phyloP scores from a whole-genome alignment of 2,113 vertebrate genomes.

The Chionomys nivalis region DNA sequence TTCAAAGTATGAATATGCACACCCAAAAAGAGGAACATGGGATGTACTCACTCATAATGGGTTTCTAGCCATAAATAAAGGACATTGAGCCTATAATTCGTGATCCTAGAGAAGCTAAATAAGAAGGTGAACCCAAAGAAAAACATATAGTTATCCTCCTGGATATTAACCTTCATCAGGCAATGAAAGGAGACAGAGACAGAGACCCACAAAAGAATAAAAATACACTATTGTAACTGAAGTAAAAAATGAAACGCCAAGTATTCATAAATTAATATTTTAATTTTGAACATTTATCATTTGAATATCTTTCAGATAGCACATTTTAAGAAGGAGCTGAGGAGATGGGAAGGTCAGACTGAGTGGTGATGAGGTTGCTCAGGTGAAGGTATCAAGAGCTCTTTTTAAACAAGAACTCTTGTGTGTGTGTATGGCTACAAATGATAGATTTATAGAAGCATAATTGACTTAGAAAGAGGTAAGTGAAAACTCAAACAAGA shows the following conservation, averaged over 20 bases:
- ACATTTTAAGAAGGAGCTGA: background rate
- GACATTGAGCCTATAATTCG: too few species aligned
- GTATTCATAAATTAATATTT: background rate
- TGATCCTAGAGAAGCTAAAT: too few species aligned
- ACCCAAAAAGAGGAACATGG: too few species aligned
- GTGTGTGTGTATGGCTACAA: accelerated
- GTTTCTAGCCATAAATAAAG: too few species aligned
- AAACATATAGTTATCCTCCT: too few species aligned
- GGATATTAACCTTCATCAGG: too few species aligned
- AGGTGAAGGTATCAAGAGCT: background rate
- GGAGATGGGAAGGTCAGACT: too few species aligned
- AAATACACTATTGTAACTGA: background rate
- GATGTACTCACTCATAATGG: too few species aligned
- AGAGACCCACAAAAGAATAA: background rate
- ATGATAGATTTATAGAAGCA: background rate
- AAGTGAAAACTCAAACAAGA: background rate
- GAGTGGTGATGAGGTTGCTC: too few species aligned
- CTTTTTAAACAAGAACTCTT: too few species aligned
- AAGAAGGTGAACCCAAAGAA: too few species aligned
- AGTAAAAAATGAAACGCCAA: accelerated
- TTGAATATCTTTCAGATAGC: background rate
- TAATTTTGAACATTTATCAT: background rate
- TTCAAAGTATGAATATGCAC: background rate
- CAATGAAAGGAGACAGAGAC: too few species aligned
- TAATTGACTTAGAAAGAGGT: background rate